Conservation (phyloP, 2,888 invertebrate genomes). For the Agrotis puta region DNA sequence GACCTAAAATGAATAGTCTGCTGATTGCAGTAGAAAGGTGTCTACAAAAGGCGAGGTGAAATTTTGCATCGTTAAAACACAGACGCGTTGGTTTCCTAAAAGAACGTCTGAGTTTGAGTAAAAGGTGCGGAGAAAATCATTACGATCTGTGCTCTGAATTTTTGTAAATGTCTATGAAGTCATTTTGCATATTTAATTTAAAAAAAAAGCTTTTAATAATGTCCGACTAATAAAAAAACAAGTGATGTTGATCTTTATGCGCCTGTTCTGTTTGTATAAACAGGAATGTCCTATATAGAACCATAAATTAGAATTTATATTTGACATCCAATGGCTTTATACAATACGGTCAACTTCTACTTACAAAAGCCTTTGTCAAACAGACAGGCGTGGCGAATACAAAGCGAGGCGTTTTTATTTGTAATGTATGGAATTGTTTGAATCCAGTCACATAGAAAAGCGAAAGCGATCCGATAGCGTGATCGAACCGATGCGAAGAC, state of each 20-base stretch:
- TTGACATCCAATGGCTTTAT: too few relatives aligned
- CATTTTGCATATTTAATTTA: not conserved
- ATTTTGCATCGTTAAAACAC: slow-evolving; percentile 64
- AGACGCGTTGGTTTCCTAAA: slow-evolving; percentile 50
- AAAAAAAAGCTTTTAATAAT: not conserved
- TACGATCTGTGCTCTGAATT: slow-evolving; percentile 14
- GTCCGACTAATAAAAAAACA: not conserved
- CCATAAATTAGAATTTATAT: not conserved
- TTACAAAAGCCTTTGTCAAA: not conserved
- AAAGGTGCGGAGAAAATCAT: slow-evolving; percentile 36
- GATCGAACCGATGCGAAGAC: too few relatives aligned
- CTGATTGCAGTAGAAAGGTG: slow-evolving; percentile 71
- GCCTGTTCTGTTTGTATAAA: not conserved
- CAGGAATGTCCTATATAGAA: not conserved
- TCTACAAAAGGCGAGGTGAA: slow-evolving; percentile 65
- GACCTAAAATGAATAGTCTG: slow-evolving; percentile 70
- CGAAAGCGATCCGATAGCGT: too few relatives aligned
- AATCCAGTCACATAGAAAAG: too few relatives aligned
- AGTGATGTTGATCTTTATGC: not conserved
- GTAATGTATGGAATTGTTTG: too few relatives aligned
- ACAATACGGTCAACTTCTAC: not conserved
- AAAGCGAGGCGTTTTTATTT: too few relatives aligned
- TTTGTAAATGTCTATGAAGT: not conserved
- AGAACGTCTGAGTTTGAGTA: slow-evolving; percentile 29
- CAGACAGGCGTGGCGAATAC: too few relatives aligned